Percentiles rank a stretch among this genome's conserved stretches.
phyloP scores from a whole-genome alignment of 2,797 vertebrate genomes.

The Xyrichtys novacula region DNA sequence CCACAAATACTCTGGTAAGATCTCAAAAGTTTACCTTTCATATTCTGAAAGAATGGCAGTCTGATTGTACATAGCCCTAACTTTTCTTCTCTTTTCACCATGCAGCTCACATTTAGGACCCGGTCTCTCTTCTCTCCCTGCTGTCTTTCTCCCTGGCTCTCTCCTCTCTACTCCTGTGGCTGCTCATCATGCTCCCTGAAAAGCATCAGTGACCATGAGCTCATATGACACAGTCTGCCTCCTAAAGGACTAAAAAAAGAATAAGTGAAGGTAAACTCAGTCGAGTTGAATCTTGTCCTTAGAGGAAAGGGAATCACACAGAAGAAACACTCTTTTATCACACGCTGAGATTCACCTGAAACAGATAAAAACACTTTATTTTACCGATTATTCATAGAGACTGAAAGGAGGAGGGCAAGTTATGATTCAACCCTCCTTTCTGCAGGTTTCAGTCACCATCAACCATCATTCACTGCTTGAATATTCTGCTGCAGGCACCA shows the following conservation, averaged over 20 bases:
- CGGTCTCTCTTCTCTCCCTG: conserved; percentile 20
- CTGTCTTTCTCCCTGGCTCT: conserved; percentile 33
- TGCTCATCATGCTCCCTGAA: conserved; percentile 38
- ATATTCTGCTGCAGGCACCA: conserved; percentile 84
- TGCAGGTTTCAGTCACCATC: conserved; percentile 72
- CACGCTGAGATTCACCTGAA: conserved; percentile 57
- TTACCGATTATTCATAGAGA: conserved; percentile 77
- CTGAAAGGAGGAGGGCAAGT: conserved; percentile 58
- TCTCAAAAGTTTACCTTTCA: background rate
- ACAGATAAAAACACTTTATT: conserved; percentile 89
- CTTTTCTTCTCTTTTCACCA: background rate
- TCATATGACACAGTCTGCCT: conserved; percentile 33
- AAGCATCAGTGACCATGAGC: conserved; percentile 24
- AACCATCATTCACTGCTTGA: conserved; percentile 65
- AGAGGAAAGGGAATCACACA: background rate
- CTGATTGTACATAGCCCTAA: background rate
- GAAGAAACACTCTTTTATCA: conserved; percentile 48
- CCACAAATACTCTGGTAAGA: background rate
- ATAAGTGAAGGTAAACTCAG: conserved; percentile 18
- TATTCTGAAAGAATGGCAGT: background rate
- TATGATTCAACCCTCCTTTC: conserved; percentile 62
- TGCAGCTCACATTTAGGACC: conserved; percentile 18
- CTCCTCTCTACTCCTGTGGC: conserved; percentile 26
- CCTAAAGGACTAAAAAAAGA: conserved; percentile 45
- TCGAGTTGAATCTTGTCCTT: background rate